Evolutionary conservation across 2,797 vertebrate genomes (phyloP), one percentile per base, ranked within the genome.

Genomic region (Chaunax sp.): DNA sequence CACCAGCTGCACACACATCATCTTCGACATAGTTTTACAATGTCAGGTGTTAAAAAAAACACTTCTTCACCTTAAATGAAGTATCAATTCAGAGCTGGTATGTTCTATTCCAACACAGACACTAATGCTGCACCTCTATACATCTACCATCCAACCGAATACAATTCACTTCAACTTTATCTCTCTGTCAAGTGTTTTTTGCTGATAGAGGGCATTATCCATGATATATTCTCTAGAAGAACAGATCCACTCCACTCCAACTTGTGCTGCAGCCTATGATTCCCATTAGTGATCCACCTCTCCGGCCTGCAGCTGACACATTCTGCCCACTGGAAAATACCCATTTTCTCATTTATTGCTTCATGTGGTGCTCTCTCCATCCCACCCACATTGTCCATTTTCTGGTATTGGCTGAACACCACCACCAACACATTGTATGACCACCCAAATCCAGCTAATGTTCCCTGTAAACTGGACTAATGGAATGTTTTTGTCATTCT

Each of bases 321-420:
- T 70, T 75, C 75, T 82, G 72, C 63, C 56, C 66, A 65, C 69
- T 71, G 60, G 74, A 82, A 87, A 82, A 78, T 63, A 73, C 64
- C 66, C 15, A 72, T 83, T 81, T 75, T 72, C 22, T 78, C 57
- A 52, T 69, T 69, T 37, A 71, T 77, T 58, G 71, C 82, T 58
- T 87, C 64, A 13, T 75, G 70, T 65, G 67, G 41, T 61, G 64
- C 81, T 80, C 63, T 60, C 69, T 81, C 55, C 50, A 64, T 59
- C 38, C 77, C 65, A 37, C 80, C 71, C 69, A 80, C 78, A 19
- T 19, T 28, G 59, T 74, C 69, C 78, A 81, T 77, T 64, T 79
- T 69, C 63, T 66, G 69, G 33, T 64, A 62, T 57, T 73, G 58
- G 71, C 71, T 78, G 57, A 80, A 80, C 61, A 66, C 69, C 70